These are phyloP conservation scores for Andrena chrysosceles DNA, from an alignment of 2,888 invertebrate genomes.

Conservation along the genomic window DNA sequence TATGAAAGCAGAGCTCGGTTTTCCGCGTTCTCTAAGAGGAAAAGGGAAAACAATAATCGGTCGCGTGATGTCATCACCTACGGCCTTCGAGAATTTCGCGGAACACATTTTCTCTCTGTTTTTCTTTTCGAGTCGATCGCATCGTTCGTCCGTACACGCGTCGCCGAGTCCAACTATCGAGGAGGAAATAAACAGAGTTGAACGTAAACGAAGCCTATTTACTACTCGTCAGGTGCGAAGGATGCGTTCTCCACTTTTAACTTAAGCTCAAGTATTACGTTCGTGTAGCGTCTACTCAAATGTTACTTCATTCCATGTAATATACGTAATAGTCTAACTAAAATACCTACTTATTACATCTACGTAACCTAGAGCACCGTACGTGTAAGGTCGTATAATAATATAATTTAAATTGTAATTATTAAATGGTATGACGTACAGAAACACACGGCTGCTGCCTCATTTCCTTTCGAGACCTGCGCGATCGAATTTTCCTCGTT, in stretches of 20 bases:
- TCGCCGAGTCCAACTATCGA: constrained; percentile 12
- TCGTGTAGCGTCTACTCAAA: constrained; percentile 83
- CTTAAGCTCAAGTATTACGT: constrained; percentile 84
- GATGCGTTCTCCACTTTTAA: constrained; percentile 75
- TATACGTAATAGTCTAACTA: constrained; percentile 84
- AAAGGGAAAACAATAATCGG: not conserved
- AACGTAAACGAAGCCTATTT: constrained; percentile 53
- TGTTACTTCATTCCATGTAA: constrained; percentile 85
- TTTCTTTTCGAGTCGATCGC: constrained; percentile 10
- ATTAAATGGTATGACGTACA: constrained; percentile 85
- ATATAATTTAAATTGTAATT: constrained; percentile 85
- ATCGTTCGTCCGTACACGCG: constrained; percentile 14
- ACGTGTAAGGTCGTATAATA: constrained; percentile 84
- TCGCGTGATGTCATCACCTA: not conserved
- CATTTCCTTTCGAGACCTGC: not conserved
- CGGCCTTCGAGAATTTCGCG: constrained; percentile 13
- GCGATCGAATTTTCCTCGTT: not conserved
- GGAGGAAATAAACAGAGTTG: not conserved
- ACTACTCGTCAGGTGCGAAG: constrained; percentile 71
- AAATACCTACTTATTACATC: constrained; percentile 83
- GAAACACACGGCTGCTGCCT: constrained; percentile 44
- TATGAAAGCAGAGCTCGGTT: constrained; percentile 70
- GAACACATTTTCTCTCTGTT: not conserved
- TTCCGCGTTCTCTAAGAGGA: constrained; percentile 28
- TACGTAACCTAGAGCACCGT: constrained; percentile 85